Conservation (phyloP, 2,888 invertebrate species). For the Leptinotarsa rubiginosa region DNA sequence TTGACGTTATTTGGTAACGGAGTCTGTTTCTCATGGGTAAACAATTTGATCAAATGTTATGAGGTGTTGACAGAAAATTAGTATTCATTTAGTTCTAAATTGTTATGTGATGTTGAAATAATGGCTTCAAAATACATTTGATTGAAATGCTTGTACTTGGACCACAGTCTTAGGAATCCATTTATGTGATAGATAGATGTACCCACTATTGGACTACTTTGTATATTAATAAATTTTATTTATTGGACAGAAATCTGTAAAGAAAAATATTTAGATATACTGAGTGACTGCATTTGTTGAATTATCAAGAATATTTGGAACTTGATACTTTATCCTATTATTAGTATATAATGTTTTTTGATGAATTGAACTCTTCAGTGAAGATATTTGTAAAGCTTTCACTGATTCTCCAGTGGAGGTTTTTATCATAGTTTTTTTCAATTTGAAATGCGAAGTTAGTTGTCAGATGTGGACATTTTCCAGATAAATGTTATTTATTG, state of each 20-base stretch:
- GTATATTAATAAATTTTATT: background rate
- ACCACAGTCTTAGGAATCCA: background rate
- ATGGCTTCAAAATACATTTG: no score
- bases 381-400: no score
- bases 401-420: no score
- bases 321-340: constrained; percentile 1
- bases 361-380: background rate
- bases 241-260: background rate
- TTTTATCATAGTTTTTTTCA: no score
- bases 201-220: background rate
- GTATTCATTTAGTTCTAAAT: no score
- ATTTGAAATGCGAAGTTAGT: no score
- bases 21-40: no score
- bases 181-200: background rate
- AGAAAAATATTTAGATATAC: background rate
- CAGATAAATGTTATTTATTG: background rate
- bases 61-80: no score
- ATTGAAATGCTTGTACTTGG: no score
- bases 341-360: background rate
- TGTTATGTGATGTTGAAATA: no score
- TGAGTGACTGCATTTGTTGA: constrained; percentile 11
- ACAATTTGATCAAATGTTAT: no score
- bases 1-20: no score
- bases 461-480: background rate
- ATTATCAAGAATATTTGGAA: constrained; percentile 1